Percentiles rank a stretch among this genome's conserved stretches.
These are phyloP conservation scores for Rotaria magnacalcarata DNA, from an alignment of 2,888 invertebrate species.

Conservation along the genomic window DNA sequence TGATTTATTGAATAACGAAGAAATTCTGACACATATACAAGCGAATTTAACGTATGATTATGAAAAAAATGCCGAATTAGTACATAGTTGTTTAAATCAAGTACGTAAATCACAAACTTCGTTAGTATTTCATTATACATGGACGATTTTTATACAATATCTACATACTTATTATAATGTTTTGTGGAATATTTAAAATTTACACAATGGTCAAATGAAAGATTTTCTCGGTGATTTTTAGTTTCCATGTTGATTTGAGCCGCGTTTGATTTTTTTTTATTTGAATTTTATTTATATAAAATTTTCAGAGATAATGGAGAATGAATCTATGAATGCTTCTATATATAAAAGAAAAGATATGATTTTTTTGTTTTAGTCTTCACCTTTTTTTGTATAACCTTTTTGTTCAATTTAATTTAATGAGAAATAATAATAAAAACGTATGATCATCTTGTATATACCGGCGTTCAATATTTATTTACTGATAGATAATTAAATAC, in stretches of 20 bases:
- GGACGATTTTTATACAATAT: constrained; percentile 28
- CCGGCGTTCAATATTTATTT: too few species aligned
- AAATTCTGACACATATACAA: not conserved
- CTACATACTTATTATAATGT: constrained; percentile 23
- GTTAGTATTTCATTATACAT: constrained; percentile 23
- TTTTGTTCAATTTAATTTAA: too few species aligned
- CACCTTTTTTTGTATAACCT: too few species aligned
- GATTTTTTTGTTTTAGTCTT: too few species aligned
- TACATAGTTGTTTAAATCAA: constrained; percentile 23
- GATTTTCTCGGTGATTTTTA: not conserved
- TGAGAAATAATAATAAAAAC: too few species aligned
- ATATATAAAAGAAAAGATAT: too few species aligned
- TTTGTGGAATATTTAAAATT: constrained; percentile 6
- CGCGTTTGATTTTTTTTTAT: too few species aligned
- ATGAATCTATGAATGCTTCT: too few species aligned
- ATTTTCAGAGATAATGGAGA: too few species aligned
- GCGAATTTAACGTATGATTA: not conserved
- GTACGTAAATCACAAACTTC: constrained; percentile 11
- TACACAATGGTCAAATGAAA: not conserved
- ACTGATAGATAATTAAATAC: too few species aligned
- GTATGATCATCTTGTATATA: too few species aligned
- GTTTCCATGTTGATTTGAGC: not conserved
- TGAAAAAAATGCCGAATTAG: constrained; percentile 7
- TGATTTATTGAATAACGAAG: constrained; percentile 1
- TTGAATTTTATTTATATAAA: too few species aligned